Conservation (phyloP, 2,888 invertebrate species). For the Sinhomidia bicolor region DNA sequence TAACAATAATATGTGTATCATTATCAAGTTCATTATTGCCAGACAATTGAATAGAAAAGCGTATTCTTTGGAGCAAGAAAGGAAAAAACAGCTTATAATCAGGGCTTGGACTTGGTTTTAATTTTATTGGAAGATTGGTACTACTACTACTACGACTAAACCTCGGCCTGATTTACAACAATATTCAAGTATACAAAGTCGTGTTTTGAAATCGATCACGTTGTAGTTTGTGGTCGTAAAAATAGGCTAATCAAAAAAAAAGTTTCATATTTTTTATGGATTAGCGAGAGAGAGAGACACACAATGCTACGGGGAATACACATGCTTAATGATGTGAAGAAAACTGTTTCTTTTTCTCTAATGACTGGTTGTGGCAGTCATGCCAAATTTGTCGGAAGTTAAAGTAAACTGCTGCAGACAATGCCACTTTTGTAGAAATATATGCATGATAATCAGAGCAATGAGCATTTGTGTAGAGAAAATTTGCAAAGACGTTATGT, state of each 20-base stretch:
- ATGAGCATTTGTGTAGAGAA: background rate
- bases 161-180: background rate
- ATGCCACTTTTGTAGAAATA: background rate
- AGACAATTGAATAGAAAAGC: slow-evolving; percentile 59
- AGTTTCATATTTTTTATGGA: slow-evolving; percentile 3
- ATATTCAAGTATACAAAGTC: background rate
- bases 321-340: background rate
- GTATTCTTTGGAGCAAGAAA: slow-evolving; percentile 53
- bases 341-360: background rate
- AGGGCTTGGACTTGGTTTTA: slow-evolving; percentile 38
- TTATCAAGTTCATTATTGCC: slow-evolving; percentile 64
- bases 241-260: slow-evolving; percentile 48
- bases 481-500: no score
- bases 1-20: slow-evolving; percentile 49
- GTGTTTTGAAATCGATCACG: slow-evolving; percentile 46
- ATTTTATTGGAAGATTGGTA: slow-evolving; percentile 11
- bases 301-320: background rate
- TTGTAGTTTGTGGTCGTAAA: slow-evolving; percentile 61
- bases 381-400: background rate
- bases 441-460: background rate
- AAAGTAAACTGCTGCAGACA: background rate
- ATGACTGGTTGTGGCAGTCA: background rate
- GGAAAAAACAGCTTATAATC: slow-evolving; percentile 67
- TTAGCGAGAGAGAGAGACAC: background rate
- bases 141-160: no score